phyloP scores from a whole-genome alignment of 2,113 vertebrate genomes.

The Echinops telfairi region DNA sequence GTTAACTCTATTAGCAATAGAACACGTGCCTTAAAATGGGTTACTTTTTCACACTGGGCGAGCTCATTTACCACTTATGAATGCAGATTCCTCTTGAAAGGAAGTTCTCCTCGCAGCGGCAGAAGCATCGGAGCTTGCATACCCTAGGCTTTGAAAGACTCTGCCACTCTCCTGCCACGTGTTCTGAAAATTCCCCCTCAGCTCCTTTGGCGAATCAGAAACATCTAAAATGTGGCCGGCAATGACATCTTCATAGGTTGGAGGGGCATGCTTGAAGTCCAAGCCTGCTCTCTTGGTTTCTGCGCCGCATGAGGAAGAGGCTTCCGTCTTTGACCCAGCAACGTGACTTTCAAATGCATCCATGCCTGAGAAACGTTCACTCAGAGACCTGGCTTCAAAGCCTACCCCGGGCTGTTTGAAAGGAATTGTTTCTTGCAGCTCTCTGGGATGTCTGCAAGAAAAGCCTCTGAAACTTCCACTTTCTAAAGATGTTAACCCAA shows the following conservation, averaged over 20 bases:
- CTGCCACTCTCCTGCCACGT: slow-evolving; percentile 92
- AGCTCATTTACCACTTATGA: slow-evolving; percentile 88
- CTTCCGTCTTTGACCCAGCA: slow-evolving; percentile 81
- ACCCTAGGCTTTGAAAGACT: slow-evolving; percentile 91
- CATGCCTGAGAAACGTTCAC: slow-evolving; percentile 86
- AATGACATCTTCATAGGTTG: slow-evolving; percentile 94
- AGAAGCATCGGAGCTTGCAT: slow-evolving; percentile 87
- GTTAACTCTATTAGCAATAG: slow-evolving; percentile 52
- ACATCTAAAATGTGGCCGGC: slow-evolving; percentile 88
- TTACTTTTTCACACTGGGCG: slow-evolving; percentile 84
- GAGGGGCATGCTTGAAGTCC: slow-evolving; percentile 86
- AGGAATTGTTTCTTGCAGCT: slow-evolving; percentile 63
- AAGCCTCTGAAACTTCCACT: slow-evolving; percentile 77
- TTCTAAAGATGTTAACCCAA: slow-evolving; percentile 81
- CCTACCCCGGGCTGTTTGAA: slow-evolving; percentile 74
- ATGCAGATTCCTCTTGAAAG: slow-evolving; percentile 86
- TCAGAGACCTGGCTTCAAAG: slow-evolving; percentile 86
- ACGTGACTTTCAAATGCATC: slow-evolving; percentile 88
- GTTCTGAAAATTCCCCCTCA: slow-evolving; percentile 91
- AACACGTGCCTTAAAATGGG: slow-evolving; percentile 28
- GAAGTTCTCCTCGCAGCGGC: slow-evolving; percentile 83
- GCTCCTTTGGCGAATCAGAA: slow-evolving; percentile 88
- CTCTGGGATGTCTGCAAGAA: slow-evolving; percentile 80
- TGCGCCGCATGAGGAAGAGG: slow-evolving; percentile 84
- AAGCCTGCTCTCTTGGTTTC: slow-evolving; percentile 84